Evolutionary conservation across 2,888 invertebrate genomes (phyloP), one percentile per base, ranked within the genome.

Genomic region (Trimorus sp.): DNA sequence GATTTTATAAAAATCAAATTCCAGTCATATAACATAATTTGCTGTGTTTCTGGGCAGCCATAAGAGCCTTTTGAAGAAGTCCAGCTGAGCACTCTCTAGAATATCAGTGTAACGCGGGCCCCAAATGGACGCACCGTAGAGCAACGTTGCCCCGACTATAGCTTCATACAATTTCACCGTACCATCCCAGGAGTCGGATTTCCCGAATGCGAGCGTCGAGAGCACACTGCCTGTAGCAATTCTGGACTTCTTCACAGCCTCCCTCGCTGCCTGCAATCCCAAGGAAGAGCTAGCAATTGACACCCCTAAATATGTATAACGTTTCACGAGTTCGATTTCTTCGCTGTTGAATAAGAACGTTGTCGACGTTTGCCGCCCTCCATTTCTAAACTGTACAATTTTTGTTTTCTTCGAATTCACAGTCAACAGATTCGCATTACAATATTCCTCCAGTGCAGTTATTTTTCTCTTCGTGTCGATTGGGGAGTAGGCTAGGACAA

Each of bases 321-420:
- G 38, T 11, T 74, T 62, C 0, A 59, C 62, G 38, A 74, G 42
- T 38, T 79, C 68, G 2, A 79, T 51, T 1, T 36, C 14, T 42
- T 68, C 53, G 11, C 49, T 59, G 7, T 48, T 49, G n/a, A 63
- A 69, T 16, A 16, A 37, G 49, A 62, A 74, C 1, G 14, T 42
- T 15, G 42, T 16, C 9, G 26, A 42, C 9, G 7, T 7, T 4
- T 49, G 40, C 38, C 65, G 78, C 1, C 83, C 82, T 0, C 84
- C 84, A 14, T 73, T 79, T 48, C 66, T 65, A 60, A 83, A 85
- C 11, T 83, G 71, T 15, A 84, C 62, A 48, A 86, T 83, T 74
- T 86, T 86, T 40, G 85, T 85, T 77, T 85, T 86, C 5, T 12
- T 40, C 26, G 79, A 42, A 54, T 86, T 86, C 8, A 86, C 80